phyloP scores from a whole-genome alignment of 64 coral and sea anemone genomes.

The Dendronephthya gigantea region DNA sequence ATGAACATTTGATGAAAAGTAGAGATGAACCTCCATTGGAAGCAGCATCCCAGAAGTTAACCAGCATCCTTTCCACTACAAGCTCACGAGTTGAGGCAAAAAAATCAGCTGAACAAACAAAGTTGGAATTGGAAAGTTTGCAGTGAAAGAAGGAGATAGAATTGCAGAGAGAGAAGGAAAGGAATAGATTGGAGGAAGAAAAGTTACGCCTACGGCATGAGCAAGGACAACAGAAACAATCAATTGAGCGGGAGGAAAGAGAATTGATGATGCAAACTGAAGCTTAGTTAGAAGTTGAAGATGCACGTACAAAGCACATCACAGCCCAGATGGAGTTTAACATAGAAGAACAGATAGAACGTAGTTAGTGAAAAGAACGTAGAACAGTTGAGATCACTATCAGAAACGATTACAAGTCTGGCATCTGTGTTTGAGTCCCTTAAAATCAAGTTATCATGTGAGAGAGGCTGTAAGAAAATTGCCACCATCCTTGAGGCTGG shows the following conservation, averaged over 20 bases:
- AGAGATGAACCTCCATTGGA: not conserved
- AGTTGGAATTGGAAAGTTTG: not conserved
- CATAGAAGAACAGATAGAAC: no score
- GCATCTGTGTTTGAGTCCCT: not conserved
- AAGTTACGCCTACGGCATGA: not conserved
- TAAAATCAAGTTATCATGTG: conserved; percentile 3
- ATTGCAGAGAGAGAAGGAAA: not conserved
- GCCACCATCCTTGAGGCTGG: not conserved
- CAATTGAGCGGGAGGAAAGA: not conserved
- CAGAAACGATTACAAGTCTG: conserved; percentile 10
- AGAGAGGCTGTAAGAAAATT: not conserved
- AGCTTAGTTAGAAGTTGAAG: not conserved
- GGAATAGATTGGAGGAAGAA: not conserved
- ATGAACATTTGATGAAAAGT: not conserved
- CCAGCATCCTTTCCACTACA: not conserved
- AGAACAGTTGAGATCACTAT: not conserved
- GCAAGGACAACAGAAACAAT: not conserved
- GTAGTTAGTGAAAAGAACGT: conserved; percentile 8
- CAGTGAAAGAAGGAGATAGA: not conserved
- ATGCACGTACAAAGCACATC: not conserved
- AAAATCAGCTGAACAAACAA: not conserved
- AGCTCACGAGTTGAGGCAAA: not conserved
- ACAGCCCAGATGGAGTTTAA: not conserved
- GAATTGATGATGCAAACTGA: not conserved
- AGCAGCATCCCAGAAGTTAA: not conserved